phyloP scores from a whole-genome alignment of 1,140 invertebrate species.

The Euschistus heros region DNA sequence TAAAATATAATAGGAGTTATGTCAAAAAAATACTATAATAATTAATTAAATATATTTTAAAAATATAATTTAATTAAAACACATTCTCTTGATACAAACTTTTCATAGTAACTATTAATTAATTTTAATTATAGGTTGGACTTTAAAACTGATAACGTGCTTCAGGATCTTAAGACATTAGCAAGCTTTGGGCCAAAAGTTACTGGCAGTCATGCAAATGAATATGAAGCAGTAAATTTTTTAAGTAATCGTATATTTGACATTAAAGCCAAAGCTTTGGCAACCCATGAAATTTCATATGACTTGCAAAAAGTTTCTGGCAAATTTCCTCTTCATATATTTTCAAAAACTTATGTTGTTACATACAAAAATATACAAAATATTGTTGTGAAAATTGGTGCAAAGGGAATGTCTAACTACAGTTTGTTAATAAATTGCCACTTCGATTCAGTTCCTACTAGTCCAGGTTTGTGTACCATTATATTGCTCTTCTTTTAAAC shows the following conservation, averaged over 20 bases:
- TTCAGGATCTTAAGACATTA: slow-evolving; percentile 48
- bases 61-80: no score
- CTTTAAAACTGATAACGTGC: slow-evolving; percentile 52
- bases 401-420: slow-evolving; percentile 42
- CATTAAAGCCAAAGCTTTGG: slow-evolving; percentile 36
- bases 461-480: slow-evolving; percentile 56
- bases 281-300: slow-evolving; percentile 38
- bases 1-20: no score
- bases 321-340: slow-evolving; percentile 63
- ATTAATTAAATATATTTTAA: no score
- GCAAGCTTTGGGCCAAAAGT: slow-evolving; percentile 56
- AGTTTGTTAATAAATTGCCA: slow-evolving; percentile 88
- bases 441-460: slow-evolving; percentile 79
- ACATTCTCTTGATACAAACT: no score
- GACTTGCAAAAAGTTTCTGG: slow-evolving; percentile 61
- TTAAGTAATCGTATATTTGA: slow-evolving; percentile 39
- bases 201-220: slow-evolving; percentile 50
- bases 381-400: slow-evolving; percentile 65
- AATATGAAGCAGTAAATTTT: slow-evolving; percentile 45
- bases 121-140: background rate
- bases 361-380: slow-evolving; percentile 59
- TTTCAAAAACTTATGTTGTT: slow-evolving; percentile 68
- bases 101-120: no score
- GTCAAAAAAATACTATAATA: no score
- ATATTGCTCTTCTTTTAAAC: no score